Evolutionary conservation across 2,888 invertebrate species (phyloP), one percentile per base, ranked within the genome.

Genomic region (Caradrina kadenii): DNA sequence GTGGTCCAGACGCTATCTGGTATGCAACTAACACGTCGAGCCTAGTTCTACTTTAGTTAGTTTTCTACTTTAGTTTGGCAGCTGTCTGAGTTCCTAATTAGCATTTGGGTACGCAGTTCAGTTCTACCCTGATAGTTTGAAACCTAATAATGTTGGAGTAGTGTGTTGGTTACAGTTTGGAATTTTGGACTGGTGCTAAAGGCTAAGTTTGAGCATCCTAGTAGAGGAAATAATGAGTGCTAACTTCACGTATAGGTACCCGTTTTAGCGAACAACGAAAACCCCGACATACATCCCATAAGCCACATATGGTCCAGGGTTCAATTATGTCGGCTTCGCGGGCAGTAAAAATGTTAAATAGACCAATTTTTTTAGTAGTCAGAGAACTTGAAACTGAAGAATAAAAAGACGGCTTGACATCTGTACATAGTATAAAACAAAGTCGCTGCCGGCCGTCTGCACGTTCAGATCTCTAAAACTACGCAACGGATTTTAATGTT

Each of bases 71-170:
- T 45, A 53, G 22, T 74, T 74, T 68, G 75, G 75, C 62, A 63
- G 58, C 62, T 68, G 54, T 74, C 62, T 74, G 35, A 74, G 58
- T 55, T 22, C 13, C 17, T 68, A 63, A 74, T 74, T 74, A 68
- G 68, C 68, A 59, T 68, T 74, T 59, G 59, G 68, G 63, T 55
- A 59, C 26, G 45, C 35, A 55, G 26, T 35, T n/a, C 17, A 26
- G 39, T 35, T 62, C 54, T 45, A 21, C 35, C 45, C 62, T 45
- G 59, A 53, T 45, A 59, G 45, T 63, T 73, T 26, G 58, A 56
- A 74, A 63, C 54, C 49, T 45, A 74, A 74, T 75, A 63, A 74
- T 39, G 42, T 50, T 17, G 49, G 21, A 8, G 15, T 31, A 54
- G 31, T 19, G 10, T 42, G 15, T 7, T 19, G 6, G 39, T 35